Evolutionary conservation across 2,113 vertebrate genomes (phyloP).

Genomic region (Charina bottae): DNA sequence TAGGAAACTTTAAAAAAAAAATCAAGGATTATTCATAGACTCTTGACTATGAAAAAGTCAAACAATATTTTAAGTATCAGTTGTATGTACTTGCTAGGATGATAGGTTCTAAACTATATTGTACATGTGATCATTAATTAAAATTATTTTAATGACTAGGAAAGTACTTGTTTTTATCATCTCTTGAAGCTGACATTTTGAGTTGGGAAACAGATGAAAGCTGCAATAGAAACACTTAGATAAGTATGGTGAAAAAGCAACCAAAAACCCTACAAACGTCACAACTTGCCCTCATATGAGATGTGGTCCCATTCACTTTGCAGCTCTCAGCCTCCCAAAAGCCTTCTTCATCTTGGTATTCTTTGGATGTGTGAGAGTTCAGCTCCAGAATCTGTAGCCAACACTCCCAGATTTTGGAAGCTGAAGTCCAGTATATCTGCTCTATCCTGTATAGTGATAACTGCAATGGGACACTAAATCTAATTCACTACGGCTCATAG

Average conservation of each 20-base stretch:
- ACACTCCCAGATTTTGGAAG: neutral
- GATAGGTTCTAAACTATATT: neutral
- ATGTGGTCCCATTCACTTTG: neutral
- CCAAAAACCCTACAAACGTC: neutral
- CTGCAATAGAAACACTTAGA: neutral
- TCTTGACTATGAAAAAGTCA: neutral
- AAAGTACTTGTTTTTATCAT: neutral
- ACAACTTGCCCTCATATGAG: neutral
- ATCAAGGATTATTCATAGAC: neutral
- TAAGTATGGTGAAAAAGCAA: neutral
- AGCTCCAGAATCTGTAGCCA: neutral
- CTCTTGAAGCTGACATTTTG: neutral
- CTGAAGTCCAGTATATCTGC: neutral
- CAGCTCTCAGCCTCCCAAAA: neutral
- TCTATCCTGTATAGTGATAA: neutral
- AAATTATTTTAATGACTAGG: neutral
- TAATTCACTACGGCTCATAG: conserved; percentile 32
- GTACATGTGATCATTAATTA: neutral
- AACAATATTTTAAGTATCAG: neutral
- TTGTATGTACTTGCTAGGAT: neutral
- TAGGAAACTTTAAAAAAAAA: neutral
- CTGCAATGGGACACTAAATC: conserved; percentile 30
- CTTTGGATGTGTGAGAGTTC: neutral
- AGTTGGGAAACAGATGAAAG: neutral
- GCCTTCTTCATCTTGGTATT: neutral